These are phyloP conservation scores for Thamnaconus septentrionalis DNA, from an alignment of 2,113 vertebrate genomes.

Conservation along the genomic window DNA sequence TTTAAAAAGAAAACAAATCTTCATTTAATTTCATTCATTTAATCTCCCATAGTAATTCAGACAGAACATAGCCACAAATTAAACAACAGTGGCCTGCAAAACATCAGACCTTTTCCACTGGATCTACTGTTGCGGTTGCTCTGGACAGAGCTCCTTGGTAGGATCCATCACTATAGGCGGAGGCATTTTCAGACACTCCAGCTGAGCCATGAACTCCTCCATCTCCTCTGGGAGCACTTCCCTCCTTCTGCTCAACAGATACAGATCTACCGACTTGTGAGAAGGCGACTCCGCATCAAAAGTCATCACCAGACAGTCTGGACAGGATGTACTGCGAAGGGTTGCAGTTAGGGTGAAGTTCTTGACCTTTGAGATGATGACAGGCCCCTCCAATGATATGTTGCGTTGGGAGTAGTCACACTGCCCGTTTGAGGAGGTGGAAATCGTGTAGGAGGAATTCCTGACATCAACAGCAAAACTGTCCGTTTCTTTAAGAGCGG, in stretches of 20 bases:
- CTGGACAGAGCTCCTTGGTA: constrained; percentile 42
- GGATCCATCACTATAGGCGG: constrained; percentile 47
- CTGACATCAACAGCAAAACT: neutral
- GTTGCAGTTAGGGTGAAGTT: neutral
- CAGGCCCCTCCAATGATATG: neutral
- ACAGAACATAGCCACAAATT: too few relatives aligned
- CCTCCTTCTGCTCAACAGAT: neutral
- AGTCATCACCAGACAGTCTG: constrained; percentile 8
- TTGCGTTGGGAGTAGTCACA: neutral
- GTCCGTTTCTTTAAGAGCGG: neutral
- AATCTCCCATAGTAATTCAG: too few relatives aligned
- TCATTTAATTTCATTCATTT: too few relatives aligned
- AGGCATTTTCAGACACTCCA: constrained; percentile 47
- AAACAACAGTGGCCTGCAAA: too few relatives aligned
- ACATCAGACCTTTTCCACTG: too few relatives aligned
- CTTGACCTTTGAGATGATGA: neutral
- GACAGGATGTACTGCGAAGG: neutral
- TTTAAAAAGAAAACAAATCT: too few relatives aligned
- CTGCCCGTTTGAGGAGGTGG: accelerated
- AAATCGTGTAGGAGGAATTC: constrained; percentile 1
- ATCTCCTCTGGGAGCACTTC: constrained; percentile 39
- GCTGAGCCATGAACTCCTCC: constrained; percentile 52
- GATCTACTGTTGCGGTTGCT: neutral
- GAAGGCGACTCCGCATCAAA: neutral
- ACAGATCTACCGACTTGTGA: neutral